A percentile compares a stretch with the other conserved stretches of the same genome.
Evolutionary conservation across 2,113 vertebrate genomes (phyloP).

Genomic region (Martes martes): DNA sequence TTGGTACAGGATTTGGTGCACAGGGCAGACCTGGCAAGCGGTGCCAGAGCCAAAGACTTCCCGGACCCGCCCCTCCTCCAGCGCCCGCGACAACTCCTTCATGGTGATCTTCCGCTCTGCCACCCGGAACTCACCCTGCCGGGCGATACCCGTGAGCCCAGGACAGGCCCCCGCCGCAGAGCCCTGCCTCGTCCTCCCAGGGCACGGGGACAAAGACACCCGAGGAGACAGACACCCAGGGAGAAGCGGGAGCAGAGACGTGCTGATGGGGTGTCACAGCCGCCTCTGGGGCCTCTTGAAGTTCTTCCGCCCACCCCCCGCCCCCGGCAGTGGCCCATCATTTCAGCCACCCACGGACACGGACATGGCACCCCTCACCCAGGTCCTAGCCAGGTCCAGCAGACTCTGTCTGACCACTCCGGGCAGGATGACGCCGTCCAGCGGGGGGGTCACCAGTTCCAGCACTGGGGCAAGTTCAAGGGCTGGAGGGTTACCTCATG

Average conservation of each 20-base stretch:
- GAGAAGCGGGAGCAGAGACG: not conserved
- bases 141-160: fast-evolving
- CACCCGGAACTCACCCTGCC: constrained; percentile 90
- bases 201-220: not conserved
- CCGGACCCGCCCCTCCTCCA: constrained; percentile 83
- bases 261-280: not conserved
- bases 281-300: not conserved
- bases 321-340: too few relatives aligned
- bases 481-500: not conserved
- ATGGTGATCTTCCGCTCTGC: constrained; percentile 84
- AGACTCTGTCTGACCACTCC: constrained; percentile 91
- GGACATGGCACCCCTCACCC: constrained; percentile 82
- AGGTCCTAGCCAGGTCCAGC: constrained; percentile 87
- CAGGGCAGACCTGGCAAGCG: constrained; percentile 91
- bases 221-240: not conserved
- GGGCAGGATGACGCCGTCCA: constrained; percentile 91
- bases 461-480: constrained; percentile 75
- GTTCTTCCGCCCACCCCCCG: too few relatives aligned
- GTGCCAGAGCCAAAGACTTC: constrained; percentile 93
- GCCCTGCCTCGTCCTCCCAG: not conserved
- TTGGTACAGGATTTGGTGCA: constrained; percentile 88
- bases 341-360: fast-evolving
- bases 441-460: constrained; percentile 89
- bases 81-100: constrained; percentile 83
- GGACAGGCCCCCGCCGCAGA: fast-evolving